phyloP scores from a whole-genome alignment of 2,888 invertebrate genomes.

The Trissonchulus latispiculum region DNA sequence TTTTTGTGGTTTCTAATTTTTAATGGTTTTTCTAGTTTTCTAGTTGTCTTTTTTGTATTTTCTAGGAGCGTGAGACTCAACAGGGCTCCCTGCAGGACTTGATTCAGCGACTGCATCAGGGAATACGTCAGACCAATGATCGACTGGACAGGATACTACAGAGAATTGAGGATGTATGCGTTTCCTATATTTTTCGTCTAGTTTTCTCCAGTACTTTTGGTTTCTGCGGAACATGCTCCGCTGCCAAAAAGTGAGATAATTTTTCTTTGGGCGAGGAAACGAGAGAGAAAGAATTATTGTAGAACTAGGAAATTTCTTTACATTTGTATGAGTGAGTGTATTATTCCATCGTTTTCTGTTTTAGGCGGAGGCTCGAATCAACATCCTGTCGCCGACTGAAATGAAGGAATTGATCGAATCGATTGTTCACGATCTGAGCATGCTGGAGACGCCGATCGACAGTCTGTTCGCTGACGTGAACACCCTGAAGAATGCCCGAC shows the following conservation, averaged over 20 bases:
- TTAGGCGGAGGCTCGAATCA: constrained; percentile 34
- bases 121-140: constrained; percentile 42
- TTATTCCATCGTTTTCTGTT: no score
- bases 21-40: no score
- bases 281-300: no score
- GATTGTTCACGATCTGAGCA: constrained; percentile 37
- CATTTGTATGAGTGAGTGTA: no score
- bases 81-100: constrained; percentile 34
- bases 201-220: no score
- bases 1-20: neutral
- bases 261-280: no score
- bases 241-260: no score
- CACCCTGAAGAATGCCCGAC: constrained; percentile 33
- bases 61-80: constrained; percentile 10
- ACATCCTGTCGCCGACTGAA: constrained; percentile 32
- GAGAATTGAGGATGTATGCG: constrained; percentile 37
- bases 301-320: no score
- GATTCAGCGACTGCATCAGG: constrained; percentile 35
- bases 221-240: no score
- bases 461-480: constrained; percentile 41
- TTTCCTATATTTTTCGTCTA: no score
- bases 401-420: constrained; percentile 31
- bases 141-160: constrained; percentile 34
- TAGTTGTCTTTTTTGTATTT: constrained; percentile 19
- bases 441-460: constrained; percentile 37